Conservation (phyloP, 2,888 invertebrate species). For the Pandemis heparana region DNA sequence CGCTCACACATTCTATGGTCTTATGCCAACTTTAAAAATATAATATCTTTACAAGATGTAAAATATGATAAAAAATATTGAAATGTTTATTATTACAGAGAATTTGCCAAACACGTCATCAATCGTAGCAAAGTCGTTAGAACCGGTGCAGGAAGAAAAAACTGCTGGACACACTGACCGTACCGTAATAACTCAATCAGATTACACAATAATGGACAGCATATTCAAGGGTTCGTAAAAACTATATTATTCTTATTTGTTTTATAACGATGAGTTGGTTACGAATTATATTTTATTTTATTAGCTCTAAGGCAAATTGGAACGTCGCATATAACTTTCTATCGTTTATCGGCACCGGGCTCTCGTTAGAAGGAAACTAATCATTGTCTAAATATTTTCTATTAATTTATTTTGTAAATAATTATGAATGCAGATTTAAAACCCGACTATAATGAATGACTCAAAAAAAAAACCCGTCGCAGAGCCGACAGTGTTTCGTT, state of each 20-base stretch:
- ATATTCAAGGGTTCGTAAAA: slow-evolving; percentile 66
- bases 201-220: slow-evolving; percentile 57
- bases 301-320: background rate
- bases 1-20: background rate
- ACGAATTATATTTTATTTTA: background rate
- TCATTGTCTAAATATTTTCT: too few relatives aligned
- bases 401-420: too few relatives aligned
- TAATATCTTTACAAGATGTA: too few relatives aligned
- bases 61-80: too few relatives aligned
- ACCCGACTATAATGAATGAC: too few relatives aligned
- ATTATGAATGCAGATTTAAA: too few relatives aligned
- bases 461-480: too few relatives aligned
- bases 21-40: background rate
- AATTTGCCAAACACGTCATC: slow-evolving; percentile 54
- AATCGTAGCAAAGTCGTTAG: slow-evolving; percentile 59
- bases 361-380: too few relatives aligned
- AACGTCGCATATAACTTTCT: too few relatives aligned
- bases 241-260: background rate
- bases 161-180: slow-evolving; percentile 42
- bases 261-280: background rate
- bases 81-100: slow-evolving; percentile 47
- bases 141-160: slow-evolving; percentile 47
- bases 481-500: too few relatives aligned
- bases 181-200: slow-evolving; percentile 65
- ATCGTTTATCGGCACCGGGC: too few relatives aligned